Base-by-base conservation (phyloP, 2,888 invertebrate species). In the Ichneumoninae sp. region DNA sequence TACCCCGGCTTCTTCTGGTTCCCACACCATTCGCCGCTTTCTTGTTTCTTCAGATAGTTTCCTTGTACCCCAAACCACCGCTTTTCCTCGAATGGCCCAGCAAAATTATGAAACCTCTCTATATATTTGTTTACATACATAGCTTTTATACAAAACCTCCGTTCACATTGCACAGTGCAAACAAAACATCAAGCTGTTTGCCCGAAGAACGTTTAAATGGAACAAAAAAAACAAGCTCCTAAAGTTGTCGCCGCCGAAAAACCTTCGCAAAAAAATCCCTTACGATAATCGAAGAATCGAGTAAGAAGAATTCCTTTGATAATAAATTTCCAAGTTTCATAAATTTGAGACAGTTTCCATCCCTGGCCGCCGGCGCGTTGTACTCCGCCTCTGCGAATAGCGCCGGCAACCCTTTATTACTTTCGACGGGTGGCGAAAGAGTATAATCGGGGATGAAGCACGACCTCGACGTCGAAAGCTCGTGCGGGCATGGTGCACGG, bases 391-490 rank as follows among this genome's bases (percentile, higher is more conserved):
- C 60, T 65, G 79, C 69, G 79, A 69, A 84, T 79, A 63, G 50
- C 26, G 40, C 47, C 69, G 60, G 50, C 19, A 50, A 57, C 36
- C 36, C 71, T 84, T 82, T 82, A 74, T 85, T 85, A 82, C 85
- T 85, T 86, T 87, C 74, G 85, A 76, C 82, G 83, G 82, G 68
- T 70, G 76, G 82, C 78, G 83, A 85, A 68, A 69, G 68, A 76
- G 79, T 81, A 68, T 75, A 68, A 78, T 68, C 57, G 78, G 44
- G 44, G 60, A 66, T 60, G 77, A 77, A 79, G 71, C 40, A 65
- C 47, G 65, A 40, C 26, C 40, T 8, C 8, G 5, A 13, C 8
- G 30, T 26, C 33, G 26, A 50, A 65, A 65, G 36, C 33, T 63
- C 33, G 75, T 13, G 50, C 65, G 22, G 57, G 26, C 10, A 57